phyloP scores from a whole-genome alignment of 2,888 invertebrate species.

The Philhelius pedissequus region DNA sequence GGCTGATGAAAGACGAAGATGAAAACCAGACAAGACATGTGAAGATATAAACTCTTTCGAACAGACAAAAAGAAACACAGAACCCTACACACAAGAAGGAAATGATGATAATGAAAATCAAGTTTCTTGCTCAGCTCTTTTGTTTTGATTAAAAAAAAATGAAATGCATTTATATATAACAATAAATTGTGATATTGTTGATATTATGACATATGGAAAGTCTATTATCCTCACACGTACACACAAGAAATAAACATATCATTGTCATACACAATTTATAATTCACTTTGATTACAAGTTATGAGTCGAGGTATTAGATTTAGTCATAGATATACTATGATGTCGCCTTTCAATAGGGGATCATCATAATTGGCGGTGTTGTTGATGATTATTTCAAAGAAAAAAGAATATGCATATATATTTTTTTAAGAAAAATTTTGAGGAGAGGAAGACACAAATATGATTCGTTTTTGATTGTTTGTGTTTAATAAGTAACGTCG shows the following conservation, averaged over 20 bases:
- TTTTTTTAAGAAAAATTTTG: neutral
- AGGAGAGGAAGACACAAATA: neutral
- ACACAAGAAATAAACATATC: neutral
- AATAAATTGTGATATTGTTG: constrained; percentile 66
- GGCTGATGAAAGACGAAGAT: constrained; percentile 44
- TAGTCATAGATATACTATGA: constrained; percentile 55
- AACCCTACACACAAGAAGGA: neutral
- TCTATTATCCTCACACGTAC: constrained; percentile 9
- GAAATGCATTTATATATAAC: constrained; percentile 32
- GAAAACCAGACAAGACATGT: constrained; percentile 58
- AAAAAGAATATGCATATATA: no score
- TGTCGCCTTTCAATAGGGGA: constrained; percentile 30
- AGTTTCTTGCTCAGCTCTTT: constrained; percentile 63
- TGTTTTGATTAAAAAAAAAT: constrained; percentile 54
- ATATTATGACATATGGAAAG: constrained; percentile 61
- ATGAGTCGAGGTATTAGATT: constrained; percentile 63
- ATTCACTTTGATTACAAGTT: constrained; percentile 66
- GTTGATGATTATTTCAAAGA: neutral
- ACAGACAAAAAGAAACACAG: neutral
- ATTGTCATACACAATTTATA: constrained; percentile 56
- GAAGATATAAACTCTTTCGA: constrained; percentile 2
- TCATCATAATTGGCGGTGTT: constrained; percentile 12
- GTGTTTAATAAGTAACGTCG: constrained; percentile 54
- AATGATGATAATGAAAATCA: constrained; percentile 60
- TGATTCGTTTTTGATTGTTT: constrained; percentile 57